Evolutionary conservation across 2,113 vertebrate genomes (phyloP).

Genomic region (Pantherophis guttatus): DNA sequence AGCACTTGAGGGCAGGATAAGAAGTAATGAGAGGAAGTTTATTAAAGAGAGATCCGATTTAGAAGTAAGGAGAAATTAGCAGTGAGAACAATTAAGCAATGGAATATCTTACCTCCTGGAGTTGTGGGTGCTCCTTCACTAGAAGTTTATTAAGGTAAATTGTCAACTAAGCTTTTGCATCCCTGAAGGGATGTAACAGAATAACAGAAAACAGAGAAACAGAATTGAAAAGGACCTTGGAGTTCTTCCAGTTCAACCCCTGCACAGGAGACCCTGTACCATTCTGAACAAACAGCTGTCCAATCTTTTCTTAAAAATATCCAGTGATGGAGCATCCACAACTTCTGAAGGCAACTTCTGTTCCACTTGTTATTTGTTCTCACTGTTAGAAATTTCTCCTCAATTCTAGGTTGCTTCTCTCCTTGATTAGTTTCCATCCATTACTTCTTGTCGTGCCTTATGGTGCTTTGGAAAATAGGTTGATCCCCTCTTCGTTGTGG

Average conservation of each 20-base stretch:
- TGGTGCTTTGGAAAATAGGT: neutral
- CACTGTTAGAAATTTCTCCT: neutral
- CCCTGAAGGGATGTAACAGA: neutral
- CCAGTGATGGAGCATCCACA: neutral
- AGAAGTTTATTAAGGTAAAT: neutral
- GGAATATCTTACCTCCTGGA: too few relatives aligned
- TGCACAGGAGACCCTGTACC: neutral
- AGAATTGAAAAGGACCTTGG: neutral
- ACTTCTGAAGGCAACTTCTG: neutral
- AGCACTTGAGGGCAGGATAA: neutral
- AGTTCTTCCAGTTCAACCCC: neutral
- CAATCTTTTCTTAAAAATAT: neutral
- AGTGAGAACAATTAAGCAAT: neutral
- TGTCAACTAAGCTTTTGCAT: neutral
- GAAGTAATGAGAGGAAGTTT: neutral
- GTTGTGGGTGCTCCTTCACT: too few relatives aligned
- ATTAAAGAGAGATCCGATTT: neutral
- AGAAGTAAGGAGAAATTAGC: neutral
- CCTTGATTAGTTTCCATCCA: neutral
- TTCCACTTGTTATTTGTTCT: neutral
- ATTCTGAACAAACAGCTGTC: neutral
- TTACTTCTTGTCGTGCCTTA: neutral
- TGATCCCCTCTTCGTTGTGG: neutral
- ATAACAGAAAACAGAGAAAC: neutral
- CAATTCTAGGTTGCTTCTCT: neutral